A percentile compares a stretch with the other conserved stretches of the same genome.
phyloP scores from a whole-genome alignment of 2,113 vertebrate genomes.

The Pituophis catenifer region DNA sequence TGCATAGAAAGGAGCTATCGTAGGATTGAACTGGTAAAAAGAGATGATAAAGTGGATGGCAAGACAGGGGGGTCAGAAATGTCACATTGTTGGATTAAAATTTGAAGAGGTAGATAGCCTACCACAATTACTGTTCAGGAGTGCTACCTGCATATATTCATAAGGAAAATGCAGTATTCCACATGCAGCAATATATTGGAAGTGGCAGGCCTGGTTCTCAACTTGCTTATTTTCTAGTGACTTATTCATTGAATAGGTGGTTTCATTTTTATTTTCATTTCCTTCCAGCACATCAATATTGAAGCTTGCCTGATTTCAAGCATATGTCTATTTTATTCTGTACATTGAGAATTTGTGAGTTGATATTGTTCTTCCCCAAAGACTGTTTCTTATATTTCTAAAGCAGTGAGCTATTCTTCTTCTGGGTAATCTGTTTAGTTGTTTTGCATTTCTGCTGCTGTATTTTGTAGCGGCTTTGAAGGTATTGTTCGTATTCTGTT shows the following conservation, averaged over 20 bases:
- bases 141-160: background rate
- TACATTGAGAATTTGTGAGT: slow-evolving; percentile 20
- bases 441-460: background rate
- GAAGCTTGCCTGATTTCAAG: background rate
- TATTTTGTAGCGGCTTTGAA: slow-evolving; percentile 1
- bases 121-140: background rate
- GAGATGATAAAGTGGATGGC: background rate
- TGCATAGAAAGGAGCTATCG: background rate
- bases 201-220: slow-evolving; percentile 1
- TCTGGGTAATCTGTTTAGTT: slow-evolving; percentile 37
- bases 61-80: background rate
- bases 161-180: background rate
- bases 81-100: background rate
- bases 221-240: background rate
- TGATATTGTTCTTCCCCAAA: slow-evolving; percentile 28
- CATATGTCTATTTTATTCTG: slow-evolving; percentile 4
- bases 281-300: slow-evolving; percentile 5
- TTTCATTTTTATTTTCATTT: slow-evolving; percentile 29
- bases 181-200: slow-evolving; percentile 2
- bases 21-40: background rate
- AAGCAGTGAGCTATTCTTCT: slow-evolving; percentile 34
- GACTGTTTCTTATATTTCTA: background rate
- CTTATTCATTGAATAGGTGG: slow-evolving; percentile 20
- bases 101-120: background rate
- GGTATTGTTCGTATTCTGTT: slow-evolving; percentile 19